Evolutionary conservation across 2,113 vertebrate species (phyloP), one percentile per base, ranked within the genome.

Genomic region (Notothenia coriiceps): DNA sequence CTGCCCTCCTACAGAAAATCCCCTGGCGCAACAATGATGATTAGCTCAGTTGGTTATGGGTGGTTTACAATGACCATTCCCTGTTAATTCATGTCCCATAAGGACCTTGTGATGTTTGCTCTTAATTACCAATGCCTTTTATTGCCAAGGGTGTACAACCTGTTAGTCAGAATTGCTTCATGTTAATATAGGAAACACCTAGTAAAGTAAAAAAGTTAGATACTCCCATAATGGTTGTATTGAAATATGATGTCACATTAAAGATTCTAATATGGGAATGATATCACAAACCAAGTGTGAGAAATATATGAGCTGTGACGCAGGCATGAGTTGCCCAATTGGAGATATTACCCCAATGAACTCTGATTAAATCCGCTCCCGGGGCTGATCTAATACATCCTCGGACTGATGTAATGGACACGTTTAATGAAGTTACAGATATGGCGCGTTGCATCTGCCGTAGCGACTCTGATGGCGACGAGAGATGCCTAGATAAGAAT

Each of bases 21-120:
- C 86, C 81, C 68, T 44, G 72, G 65, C 74, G 66, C 74, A 25
- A 69, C 77, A 68, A 64, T 0, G 11, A 86, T 75, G 75, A 91
- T 93, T 88, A 89, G 84, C 86, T 90, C 79, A 85, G 86, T 78
- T 90, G 86, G 90, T 91, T 88, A 92, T 83, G 88, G 88, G 88
- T 83, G 80, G 74, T 82, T 86, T 91, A 86, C 81, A 69, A 68
- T 90, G 85, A 89, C 71, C 80, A 51, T 40, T 91, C 79, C 62
- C 57, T 33, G 76, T 88, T 87, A 81, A 83, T 87, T 87, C 44
- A 79, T 62, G 64, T 84, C 90, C 85, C 77, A 60, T 51, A 62
- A 89, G 83, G 70, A 85, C 56, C 46, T 15, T 1, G 20, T 40
- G 61, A 44, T 86, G 66, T 81, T 85, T 66, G 65, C 75, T 77